Conservation (phyloP, 2,888 invertebrate species). For the Uloborus plumipes region DNA sequence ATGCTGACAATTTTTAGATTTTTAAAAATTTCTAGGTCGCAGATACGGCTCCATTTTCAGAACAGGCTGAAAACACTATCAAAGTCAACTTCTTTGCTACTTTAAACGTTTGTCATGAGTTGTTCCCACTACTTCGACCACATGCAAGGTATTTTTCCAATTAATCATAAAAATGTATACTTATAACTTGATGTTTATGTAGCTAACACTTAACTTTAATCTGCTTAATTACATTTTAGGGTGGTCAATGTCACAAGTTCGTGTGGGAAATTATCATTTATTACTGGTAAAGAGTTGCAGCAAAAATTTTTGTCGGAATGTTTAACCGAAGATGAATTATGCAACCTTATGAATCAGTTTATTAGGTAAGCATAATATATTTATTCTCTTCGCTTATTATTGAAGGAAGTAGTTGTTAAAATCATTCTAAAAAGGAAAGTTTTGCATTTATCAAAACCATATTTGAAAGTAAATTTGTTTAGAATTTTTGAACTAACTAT, state of each 20-base stretch:
- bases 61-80: slow-evolving; percentile 81
- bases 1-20: background rate
- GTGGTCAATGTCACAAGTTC: slow-evolving; percentile 84
- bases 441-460: no score
- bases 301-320: slow-evolving; percentile 75
- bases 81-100: slow-evolving; percentile 80
- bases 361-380: slow-evolving; percentile 74
- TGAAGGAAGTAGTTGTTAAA: no score
- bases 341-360: slow-evolving; percentile 78
- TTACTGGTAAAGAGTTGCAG: slow-evolving; percentile 76
- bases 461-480: no score
- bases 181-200: no score
- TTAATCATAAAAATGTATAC: no score
- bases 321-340: slow-evolving; percentile 77
- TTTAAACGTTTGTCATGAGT: slow-evolving; percentile 77
- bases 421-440: no score
- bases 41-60: slow-evolving; percentile 77
- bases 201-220: no score
- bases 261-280: slow-evolving; percentile 77
- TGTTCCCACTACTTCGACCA: slow-evolving; percentile 81
- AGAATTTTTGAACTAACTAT: no score
- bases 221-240: slow-evolving; percentile 65
- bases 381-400: background rate
- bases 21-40: slow-evolving; percentile 61
- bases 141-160: slow-evolving; percentile 75